Conservation (phyloP, 1,140 invertebrate genomes). For the Diprion similis region DNA sequence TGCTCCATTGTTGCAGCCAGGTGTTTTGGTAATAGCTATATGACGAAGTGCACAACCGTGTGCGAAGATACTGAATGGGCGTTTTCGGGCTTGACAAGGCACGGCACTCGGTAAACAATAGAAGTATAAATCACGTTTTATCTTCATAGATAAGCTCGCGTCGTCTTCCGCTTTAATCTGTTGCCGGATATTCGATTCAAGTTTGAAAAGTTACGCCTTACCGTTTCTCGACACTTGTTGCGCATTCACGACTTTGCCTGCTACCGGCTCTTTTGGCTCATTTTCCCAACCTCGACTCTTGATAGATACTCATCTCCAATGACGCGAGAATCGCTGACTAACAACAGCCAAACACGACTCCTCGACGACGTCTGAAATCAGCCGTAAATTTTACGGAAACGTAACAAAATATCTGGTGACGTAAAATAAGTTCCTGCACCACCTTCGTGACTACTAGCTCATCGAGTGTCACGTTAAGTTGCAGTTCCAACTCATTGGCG, state of each 20-base stretch:
- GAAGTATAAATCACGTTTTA: background rate
- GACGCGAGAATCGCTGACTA: background rate
- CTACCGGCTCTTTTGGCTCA: background rate
- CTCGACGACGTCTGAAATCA: background rate
- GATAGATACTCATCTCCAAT: background rate
- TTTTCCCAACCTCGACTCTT: background rate
- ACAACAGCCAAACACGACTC: background rate
- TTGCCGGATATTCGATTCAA: too few relatives aligned
- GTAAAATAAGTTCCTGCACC: background rate
- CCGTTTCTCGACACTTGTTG: background rate
- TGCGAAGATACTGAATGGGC: background rate
- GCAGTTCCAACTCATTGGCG: background rate
- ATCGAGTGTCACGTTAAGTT: background rate
- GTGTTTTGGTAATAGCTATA: too few relatives aligned
- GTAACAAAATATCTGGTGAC: background rate
- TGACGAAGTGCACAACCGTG: too few relatives aligned
- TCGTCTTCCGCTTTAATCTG: too few relatives aligned
- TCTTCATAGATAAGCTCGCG: background rate
- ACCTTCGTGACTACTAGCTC: background rate
- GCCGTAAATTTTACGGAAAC: background rate
- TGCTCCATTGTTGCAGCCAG: background rate
- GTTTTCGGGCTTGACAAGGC: background rate
- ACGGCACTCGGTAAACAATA: background rate
- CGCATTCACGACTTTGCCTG: background rate
- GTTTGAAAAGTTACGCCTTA: background rate